Evolutionary conservation across 2,888 invertebrate genomes (phyloP).

Genomic region (Drosophila pegasa): DNA sequence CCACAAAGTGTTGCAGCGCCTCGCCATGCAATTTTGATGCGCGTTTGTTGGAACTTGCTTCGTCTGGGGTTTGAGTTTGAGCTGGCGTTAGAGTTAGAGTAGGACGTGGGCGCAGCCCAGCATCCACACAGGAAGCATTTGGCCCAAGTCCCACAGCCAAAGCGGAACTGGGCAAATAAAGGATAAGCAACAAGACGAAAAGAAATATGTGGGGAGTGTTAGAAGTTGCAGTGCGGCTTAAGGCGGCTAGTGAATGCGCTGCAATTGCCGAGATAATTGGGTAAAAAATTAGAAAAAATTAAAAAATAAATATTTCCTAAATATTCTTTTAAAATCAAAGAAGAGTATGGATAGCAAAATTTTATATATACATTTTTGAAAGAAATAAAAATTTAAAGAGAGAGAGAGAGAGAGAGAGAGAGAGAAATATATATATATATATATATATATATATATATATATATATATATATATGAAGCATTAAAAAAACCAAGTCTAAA

Average conservation of each 20-base stretch:
- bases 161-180: slow-evolving; percentile 60
- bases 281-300: neutral
- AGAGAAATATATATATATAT: too few relatives aligned
- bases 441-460: too few relatives aligned
- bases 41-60: slow-evolving; percentile 45
- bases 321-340: too few relatives aligned
- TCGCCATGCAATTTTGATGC: slow-evolving; percentile 65
- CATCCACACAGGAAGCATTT: slow-evolving; percentile 62
- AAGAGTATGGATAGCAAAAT: too few relatives aligned
- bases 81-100: too few relatives aligned
- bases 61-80: neutral
- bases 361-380: too few relatives aligned
- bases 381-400: too few relatives aligned
- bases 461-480: too few relatives aligned
- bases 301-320: neutral
- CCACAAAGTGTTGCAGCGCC: slow-evolving; percentile 52
- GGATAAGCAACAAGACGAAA: slow-evolving; percentile 21
- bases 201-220: slow-evolving; percentile 3
- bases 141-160: slow-evolving; percentile 39
- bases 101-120: neutral
- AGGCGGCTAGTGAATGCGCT: slow-evolving; percentile 48
- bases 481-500: too few relatives aligned
- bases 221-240: too few relatives aligned
- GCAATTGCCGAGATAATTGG: neutral
- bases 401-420: too few relatives aligned